Evolutionary conservation across 2,113 vertebrate species (phyloP), one percentile per base, ranked within the genome.

Genomic region (Bufo gargarizans): DNA sequence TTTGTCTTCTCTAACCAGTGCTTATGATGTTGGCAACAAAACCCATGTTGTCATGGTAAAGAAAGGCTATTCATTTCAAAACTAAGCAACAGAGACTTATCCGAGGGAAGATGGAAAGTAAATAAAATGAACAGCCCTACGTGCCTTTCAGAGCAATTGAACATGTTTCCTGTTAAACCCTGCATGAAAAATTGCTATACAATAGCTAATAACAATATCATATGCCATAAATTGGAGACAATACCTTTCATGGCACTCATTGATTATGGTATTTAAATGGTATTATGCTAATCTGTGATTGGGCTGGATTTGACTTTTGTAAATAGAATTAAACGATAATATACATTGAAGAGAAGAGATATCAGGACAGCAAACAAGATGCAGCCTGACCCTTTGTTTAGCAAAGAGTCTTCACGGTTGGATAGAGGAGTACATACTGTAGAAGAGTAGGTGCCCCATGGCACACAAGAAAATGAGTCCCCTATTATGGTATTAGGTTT

Each of bases 1-100:
- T 79, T 86, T 86, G 77, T 86, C 77, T 55, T 79, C n/a, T 65
- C 16, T 13, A 9, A 20, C 61, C 49, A n/a, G 59, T 4, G 17
- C 61, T 77, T 79, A 69, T 61, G n/a, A 69, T 67, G 76, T 77
- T 69, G 76, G 65, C 74, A 86, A 86, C 77, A 80, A 80, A 79
- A 79, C 53, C 61, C n/a, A 9, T 69, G 85, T 86, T 86, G 85
- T 86, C 77, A 86, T 79, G 85, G 85, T 17, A 86, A 86, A 69
- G 49, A 33, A 22, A 67, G 47, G 85, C 77, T 65, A 56, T 69
- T 79, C 77, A 79, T 65, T 65, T 77, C 49, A 67, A n/a, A 86
- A 79, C 85, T 79, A 55, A 86, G 85, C 85, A 86, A 86, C 85
- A 20, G 47, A 17, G 53, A 67, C 59, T 53, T 53, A 86, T 78